Base-by-base conservation (phyloP, 2,797 vertebrate genomes). In the Amblyopsis hoosieri region DNA sequence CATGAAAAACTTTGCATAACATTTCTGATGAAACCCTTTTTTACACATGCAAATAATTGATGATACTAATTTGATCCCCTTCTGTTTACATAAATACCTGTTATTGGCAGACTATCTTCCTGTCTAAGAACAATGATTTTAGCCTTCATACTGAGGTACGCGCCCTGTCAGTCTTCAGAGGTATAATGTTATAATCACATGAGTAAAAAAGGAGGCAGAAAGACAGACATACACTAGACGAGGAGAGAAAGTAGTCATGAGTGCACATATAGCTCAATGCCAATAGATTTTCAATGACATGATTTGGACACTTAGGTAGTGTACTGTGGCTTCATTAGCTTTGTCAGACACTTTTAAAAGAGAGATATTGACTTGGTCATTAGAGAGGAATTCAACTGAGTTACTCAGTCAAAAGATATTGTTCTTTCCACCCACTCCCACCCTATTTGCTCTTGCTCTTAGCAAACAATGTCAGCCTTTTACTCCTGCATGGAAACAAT, bases 211-310 rank as follows among this genome's bases (percentile, higher is more conserved):
- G n/a, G 7, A 13, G 13, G 31, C 10, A 53, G 19, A 23, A 13
- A 65, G 15, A 42, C 15, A 46, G 19, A 9, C 45, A 64, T 14
- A 48, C 60, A 52, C 33, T 29, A 29, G 53, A 42, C 33, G 13
- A 13, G 48, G 15, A 2, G 42, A 29, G 17, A 46, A 12, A n/a
- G 29, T 3, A 14, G 15, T 2, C 11, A 17, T 47, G 31, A 50
- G 5, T 54, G 33, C 58, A 75, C 33, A 60, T 46, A 62, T 73
- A 59, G 0, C 42, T 78, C 67, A 78, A 31, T 60, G 69, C 19
- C 46, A 12, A 82, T 76, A 29, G 75, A 80, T 86, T 74, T 72
- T 70, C 73, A 79, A 53, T 72, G 64, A n/a, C 62, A 54, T 67
- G 51, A 62, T 64, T 29, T 60, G 57, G 60, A 71, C 0, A 13